phyloP scores from a whole-genome alignment of 2,888 invertebrate genomes.

The Nomada fucata region DNA sequence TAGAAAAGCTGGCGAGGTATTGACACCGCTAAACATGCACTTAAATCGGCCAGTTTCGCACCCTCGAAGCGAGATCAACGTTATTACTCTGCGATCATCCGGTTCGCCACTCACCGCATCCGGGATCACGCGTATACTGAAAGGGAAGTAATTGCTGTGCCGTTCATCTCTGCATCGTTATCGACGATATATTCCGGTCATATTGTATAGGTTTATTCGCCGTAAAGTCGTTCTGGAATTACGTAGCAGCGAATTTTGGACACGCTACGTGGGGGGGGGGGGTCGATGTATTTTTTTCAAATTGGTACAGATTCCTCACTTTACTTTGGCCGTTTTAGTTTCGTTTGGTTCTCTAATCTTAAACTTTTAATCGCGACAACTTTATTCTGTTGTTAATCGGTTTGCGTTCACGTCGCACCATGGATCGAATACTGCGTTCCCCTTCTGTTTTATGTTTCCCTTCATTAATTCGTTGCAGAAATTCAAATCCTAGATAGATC shows the following conservation, averaged over 20 bases:
- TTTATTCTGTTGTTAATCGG: constrained; percentile 8
- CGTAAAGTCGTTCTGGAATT: constrained; percentile 6
- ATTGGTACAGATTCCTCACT: neutral
- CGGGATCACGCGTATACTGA: constrained; percentile 58
- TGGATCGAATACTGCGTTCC: neutral
- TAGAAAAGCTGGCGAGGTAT: constrained; percentile 71
- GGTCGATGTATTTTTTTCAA: neutral
- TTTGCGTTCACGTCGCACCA: neutral
- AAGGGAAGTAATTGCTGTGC: constrained; percentile 52
- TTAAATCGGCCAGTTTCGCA: constrained; percentile 70
- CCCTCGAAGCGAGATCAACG: constrained; percentile 67
- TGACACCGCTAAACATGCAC: constrained; percentile 76
- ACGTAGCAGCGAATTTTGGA: constrained; percentile 20
- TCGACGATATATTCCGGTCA: constrained; percentile 21
- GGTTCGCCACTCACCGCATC: constrained; percentile 61
- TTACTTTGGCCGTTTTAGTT: constrained; percentile 1
- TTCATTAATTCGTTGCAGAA: too few relatives aligned
- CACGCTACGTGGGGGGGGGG: neutral
- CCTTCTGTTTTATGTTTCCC: neutral
- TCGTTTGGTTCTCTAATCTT: too few relatives aligned
- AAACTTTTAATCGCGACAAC: neutral
- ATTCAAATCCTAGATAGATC: too few relatives aligned
- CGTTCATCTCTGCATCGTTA: constrained; percentile 39
- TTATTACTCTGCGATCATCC: constrained; percentile 72
- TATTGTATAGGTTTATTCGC: constrained; percentile 41